Evolutionary conservation across 1,140 invertebrate genomes (phyloP).

Genomic region (Vollenhovia emeryi): DNA sequence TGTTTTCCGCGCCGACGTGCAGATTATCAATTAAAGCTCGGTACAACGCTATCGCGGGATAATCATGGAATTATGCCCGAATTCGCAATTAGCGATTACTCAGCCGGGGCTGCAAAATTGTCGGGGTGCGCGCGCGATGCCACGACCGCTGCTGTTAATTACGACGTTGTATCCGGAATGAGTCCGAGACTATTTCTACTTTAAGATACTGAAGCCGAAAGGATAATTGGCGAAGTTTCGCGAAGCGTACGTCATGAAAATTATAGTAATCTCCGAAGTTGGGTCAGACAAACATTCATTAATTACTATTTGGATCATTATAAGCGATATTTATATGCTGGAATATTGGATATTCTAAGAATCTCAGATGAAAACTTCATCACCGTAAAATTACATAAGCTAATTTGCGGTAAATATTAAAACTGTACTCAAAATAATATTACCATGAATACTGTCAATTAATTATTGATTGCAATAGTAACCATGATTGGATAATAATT

Average conservation of each 20-base stretch:
- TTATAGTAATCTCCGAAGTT: slow-evolving; percentile 15
- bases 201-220: slow-evolving; percentile 33
- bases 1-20: slow-evolving; percentile 37
- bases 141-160: slow-evolving; percentile 42
- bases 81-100: slow-evolving; percentile 52
- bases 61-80: slow-evolving; percentile 50
- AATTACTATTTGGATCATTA: slow-evolving; percentile 10
- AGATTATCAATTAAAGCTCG: slow-evolving; percentile 46
- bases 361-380: neutral
- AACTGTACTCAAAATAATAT: neutral
- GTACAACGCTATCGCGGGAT: slow-evolving; percentile 43
- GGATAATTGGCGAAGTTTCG: slow-evolving; percentile 46
- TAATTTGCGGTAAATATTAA: neutral
- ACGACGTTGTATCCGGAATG: slow-evolving; percentile 20
- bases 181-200: slow-evolving; percentile 40
- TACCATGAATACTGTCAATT: neutral
- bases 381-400: neutral
- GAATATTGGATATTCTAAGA: neutral
- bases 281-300: neutral
- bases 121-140: slow-evolving; percentile 25
- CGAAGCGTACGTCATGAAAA: slow-evolving; percentile 23
- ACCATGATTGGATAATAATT: neutral
- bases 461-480: neutral
- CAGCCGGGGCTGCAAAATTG: slow-evolving; percentile 14
- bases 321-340: neutral